Conservation (phyloP, 2,113 vertebrate genomes). For the Paedocypris sp. region DNA sequence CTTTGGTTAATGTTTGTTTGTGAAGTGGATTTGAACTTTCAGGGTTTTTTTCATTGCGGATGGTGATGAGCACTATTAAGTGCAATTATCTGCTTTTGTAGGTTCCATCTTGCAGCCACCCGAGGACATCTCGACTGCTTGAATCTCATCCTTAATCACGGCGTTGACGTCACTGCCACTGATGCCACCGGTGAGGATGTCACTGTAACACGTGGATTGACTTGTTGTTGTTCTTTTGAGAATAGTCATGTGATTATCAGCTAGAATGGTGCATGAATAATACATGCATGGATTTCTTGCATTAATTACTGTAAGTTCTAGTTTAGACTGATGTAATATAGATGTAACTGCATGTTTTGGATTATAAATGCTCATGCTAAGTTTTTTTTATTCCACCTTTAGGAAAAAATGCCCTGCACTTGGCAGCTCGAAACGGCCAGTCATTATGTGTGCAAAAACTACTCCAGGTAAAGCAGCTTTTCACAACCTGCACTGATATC, state of each 20-base stretch:
- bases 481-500: background rate
- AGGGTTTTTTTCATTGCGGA: too few relatives aligned
- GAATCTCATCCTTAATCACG: conserved; percentile 77
- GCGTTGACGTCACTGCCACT: conserved; percentile 73
- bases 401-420: conserved; percentile 89
- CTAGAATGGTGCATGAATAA: too few relatives aligned
- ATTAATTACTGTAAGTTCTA: too few relatives aligned
- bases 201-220: background rate
- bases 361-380: background rate
- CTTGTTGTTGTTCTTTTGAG: too few relatives aligned
- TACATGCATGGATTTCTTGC: too few relatives aligned
- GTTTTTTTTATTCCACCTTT: conserved; percentile 18
- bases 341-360: background rate
- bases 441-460: conserved; percentile 87
- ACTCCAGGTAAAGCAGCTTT: conserved; percentile 72
- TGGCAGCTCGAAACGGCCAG: conserved; percentile 84
- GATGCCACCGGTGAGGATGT: conserved; percentile 75
- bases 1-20: too few relatives aligned
- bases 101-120: conserved; percentile 86
- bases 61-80: too few relatives aligned
- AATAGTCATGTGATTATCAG: too few relatives aligned
- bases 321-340: background rate
- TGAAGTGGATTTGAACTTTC: too few relatives aligned
- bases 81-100: conserved; percentile 41
- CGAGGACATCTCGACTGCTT: conserved; percentile 88